Evolutionary conservation across 1,140 invertebrate genomes (phyloP).

Genomic region (Zaprionus africanus): DNA sequence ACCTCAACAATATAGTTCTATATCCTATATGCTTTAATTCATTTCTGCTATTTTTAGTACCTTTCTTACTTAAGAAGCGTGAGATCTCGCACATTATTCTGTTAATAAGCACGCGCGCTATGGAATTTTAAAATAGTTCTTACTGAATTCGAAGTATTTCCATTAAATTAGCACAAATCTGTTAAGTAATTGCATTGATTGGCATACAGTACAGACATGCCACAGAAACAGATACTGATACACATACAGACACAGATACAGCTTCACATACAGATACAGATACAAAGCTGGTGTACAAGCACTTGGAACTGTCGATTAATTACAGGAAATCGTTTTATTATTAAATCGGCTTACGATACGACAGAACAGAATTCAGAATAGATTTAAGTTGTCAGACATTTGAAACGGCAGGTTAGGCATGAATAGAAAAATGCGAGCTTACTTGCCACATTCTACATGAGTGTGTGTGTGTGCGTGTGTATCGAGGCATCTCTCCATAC

Average conservation of each 20-base stretch:
- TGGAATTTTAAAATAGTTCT: background rate
- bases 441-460: background rate
- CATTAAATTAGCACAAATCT: constrained; percentile 48
- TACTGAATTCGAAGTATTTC: constrained; percentile 31
- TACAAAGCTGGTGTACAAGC: background rate
- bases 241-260: constrained; percentile 7
- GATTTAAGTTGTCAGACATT: constrained; percentile 19
- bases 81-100: background rate
- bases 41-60: background rate
- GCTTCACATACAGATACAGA: background rate
- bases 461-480: constrained; percentile 13
- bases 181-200: constrained; percentile 35
- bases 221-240: background rate
- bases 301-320: constrained; percentile 57
- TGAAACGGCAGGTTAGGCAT: constrained; percentile 22
- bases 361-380: constrained; percentile 42
- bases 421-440: constrained; percentile 15
- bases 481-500: constrained; percentile 40
- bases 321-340: constrained; percentile 61
- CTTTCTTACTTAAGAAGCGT: background rate
- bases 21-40: background rate
- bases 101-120: background rate
- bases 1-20: no score
- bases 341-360: constrained; percentile 53
- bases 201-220: background rate